phyloP scores from a whole-genome alignment of 2,888 invertebrate species.

The Stenolophus ochropezus region DNA sequence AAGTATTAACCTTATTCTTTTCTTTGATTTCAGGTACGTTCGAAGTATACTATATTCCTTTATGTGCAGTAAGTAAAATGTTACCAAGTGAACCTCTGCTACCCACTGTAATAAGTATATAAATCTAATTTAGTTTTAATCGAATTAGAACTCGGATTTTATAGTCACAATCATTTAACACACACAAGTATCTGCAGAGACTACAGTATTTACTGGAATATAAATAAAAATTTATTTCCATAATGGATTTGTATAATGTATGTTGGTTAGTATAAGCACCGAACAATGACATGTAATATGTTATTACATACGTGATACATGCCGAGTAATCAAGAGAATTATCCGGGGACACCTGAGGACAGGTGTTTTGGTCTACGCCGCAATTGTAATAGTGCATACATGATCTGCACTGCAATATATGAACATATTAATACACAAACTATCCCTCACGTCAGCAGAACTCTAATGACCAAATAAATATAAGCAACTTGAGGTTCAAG shows the following conservation, averaged over 20 bases:
- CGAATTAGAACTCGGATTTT: no score
- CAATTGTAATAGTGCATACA: not conserved
- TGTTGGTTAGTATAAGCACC: not conserved
- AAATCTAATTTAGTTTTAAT: no score
- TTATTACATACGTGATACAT: conserved; percentile 14
- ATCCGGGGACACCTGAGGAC: not conserved
- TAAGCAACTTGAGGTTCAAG: not conserved
- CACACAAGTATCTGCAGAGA: no score
- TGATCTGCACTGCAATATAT: not conserved
- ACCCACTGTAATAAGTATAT: no score
- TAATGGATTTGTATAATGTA: not conserved
- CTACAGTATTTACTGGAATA: no score
- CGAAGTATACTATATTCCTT: no score
- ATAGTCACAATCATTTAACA: no score
- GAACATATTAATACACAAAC: not conserved
- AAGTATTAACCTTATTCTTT: no score
- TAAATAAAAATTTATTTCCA: no score
- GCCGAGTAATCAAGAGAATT: conserved; percentile 8
- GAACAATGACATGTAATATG: not conserved
- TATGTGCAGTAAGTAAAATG: no score
- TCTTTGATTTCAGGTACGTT: no score
- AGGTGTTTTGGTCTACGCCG: not conserved
- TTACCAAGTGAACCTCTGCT: no score
- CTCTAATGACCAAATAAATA: not conserved
- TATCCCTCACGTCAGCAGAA: not conserved